These are phyloP conservation scores for Ectemnius continuus DNA, from an alignment of 2,888 invertebrate species.

Conservation along the genomic window DNA sequence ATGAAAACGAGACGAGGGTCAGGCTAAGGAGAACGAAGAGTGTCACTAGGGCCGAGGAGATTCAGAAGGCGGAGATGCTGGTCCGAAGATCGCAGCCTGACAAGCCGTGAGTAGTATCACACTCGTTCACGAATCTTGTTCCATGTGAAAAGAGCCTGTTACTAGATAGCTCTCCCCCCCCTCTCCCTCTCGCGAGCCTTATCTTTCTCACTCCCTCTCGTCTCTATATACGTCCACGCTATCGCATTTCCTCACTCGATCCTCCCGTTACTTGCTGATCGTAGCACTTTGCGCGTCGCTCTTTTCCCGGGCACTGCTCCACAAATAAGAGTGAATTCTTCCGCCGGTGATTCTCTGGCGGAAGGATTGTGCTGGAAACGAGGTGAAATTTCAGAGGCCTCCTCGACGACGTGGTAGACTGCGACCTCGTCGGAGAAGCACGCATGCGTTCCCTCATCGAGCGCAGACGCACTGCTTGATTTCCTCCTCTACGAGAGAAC, in stretches of 20 bases:
- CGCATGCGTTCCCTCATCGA: slow-evolving; percentile 46
- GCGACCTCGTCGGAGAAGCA: slow-evolving; percentile 4
- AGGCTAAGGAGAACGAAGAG: slow-evolving; percentile 89
- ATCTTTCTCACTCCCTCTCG: not conserved
- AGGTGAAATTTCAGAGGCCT: slow-evolving; percentile 31
- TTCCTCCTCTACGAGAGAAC: slow-evolving; percentile 15
- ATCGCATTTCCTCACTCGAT: not conserved
- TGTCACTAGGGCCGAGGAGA: slow-evolving; percentile 93
- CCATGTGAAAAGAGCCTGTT: not conserved
- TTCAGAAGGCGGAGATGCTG: slow-evolving; percentile 88
- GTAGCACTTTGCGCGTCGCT: not conserved
- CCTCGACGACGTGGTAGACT: slow-evolving; percentile 27
- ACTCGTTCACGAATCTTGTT: not conserved
- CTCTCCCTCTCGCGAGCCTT: not conserved
- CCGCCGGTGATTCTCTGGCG: not conserved
- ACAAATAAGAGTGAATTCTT: not conserved
- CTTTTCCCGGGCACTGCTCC: not conserved
- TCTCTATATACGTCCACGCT: not conserved
- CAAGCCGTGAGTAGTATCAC: slow-evolving; percentile 89
- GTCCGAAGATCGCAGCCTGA: slow-evolving; percentile 89
- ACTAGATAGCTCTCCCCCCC: not conserved
- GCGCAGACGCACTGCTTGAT: slow-evolving; percentile 22
- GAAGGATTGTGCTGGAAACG: not conserved
- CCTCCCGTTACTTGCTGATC: not conserved
- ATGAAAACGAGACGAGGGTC: slow-evolving; percentile 77